Conservation (phyloP, 2,113 vertebrate species). For the Callospermophilus lateralis region DNA sequence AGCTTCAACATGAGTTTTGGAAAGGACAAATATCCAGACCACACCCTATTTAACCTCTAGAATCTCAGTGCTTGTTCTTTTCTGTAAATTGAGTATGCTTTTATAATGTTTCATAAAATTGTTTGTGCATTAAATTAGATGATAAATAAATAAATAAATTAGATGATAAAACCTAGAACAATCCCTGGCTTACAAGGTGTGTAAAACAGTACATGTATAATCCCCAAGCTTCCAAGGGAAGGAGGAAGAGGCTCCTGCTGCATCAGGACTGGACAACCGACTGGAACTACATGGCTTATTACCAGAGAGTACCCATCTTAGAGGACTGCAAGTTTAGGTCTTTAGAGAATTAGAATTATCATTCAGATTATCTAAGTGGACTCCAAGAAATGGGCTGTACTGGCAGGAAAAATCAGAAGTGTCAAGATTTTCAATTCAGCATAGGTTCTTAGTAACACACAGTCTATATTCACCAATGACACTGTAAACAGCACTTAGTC, state of each 20-base stretch:
- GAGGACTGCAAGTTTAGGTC: not conserved
- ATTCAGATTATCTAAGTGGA: not conserved
- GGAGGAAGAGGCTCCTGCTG: not conserved
- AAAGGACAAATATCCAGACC: no score
- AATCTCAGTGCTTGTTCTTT: not conserved
- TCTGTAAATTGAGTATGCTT: not conserved
- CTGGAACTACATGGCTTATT: not conserved
- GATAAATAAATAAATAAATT: not conserved
- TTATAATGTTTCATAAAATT: not conserved
- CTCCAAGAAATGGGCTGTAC: fast-evolving
- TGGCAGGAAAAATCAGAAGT: not conserved
- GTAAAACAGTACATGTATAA: not conserved
- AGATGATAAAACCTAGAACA: not conserved
- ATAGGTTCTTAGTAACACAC: not conserved
- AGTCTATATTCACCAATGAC: fast-evolving
- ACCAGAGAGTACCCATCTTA: not conserved
- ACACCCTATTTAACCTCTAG: not conserved
- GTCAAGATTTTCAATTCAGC: not conserved
- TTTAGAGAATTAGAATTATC: not conserved
- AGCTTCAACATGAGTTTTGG: not conserved
- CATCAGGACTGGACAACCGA: fast-evolving
- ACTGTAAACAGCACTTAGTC: not conserved
- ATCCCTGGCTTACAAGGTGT: not conserved
- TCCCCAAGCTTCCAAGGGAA: not conserved
- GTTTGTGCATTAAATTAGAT: not conserved